Percentiles rank a stretch among this genome's conserved stretches.
phyloP scores from a whole-genome alignment of 2,888 invertebrate genomes.

The Bugula neritina region DNA sequence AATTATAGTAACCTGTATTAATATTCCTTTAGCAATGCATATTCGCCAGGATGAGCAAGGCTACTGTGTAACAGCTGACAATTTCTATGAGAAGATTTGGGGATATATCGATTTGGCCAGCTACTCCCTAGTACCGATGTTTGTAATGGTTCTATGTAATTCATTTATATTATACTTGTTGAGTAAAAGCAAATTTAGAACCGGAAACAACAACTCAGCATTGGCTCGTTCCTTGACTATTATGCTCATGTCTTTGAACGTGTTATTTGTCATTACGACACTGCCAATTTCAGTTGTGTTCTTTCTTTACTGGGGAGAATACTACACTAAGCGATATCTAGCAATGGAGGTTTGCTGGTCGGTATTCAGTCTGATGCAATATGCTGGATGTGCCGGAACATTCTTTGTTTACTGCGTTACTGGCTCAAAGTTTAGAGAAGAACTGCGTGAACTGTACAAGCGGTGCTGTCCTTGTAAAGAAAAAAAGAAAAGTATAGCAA shows the following conservation, averaged over 20 bases:
- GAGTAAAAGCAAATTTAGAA: background rate
- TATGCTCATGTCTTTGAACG: conserved; percentile 37
- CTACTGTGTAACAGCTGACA: conserved; percentile 36
- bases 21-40: background rate
- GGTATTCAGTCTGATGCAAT: conserved; percentile 38
- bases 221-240: conserved; percentile 37
- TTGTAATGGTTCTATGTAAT: conserved; percentile 38
- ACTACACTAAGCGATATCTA: conserved; percentile 32
- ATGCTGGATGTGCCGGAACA: conserved; percentile 39
- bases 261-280: conserved; percentile 36
- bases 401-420: conserved; percentile 41
- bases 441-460: conserved; percentile 35
- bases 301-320: conserved; percentile 28
- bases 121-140: conserved; percentile 39
- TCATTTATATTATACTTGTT: conserved; percentile 32
- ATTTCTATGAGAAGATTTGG: conserved; percentile 33
- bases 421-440: conserved; percentile 38
- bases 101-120: conserved; percentile 42
- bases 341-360: conserved; percentile 34
- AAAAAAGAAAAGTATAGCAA: background rate
- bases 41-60: conserved; percentile 62
- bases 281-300: conserved; percentile 36
- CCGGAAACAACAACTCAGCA: background rate
- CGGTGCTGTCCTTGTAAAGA: conserved; percentile 31
- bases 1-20: background rate